Conservation (phyloP, 2,888 invertebrate genomes). For the Drosophila colorata region DNA sequence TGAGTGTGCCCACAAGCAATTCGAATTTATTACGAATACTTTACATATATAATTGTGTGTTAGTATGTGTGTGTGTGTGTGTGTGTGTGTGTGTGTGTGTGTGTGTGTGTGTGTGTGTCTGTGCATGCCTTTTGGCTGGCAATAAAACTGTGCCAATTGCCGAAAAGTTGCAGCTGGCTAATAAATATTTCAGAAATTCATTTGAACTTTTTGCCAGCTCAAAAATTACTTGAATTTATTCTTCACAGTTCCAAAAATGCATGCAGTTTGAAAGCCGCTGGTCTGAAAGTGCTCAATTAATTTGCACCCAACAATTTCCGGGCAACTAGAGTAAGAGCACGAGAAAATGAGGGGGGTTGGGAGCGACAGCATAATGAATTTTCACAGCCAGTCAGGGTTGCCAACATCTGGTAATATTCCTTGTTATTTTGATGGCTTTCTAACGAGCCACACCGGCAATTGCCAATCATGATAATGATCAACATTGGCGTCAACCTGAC, state of each 20-base stretch:
- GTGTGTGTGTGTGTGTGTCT: constrained; percentile 15
- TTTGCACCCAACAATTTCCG: constrained; percentile 30
- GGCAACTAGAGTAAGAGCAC: neutral
- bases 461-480: constrained; percentile 34
- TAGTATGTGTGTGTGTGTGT: constrained; percentile 1
- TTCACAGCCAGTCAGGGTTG: constrained; percentile 23
- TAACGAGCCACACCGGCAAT: constrained; percentile 33
- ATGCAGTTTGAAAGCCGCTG: constrained; percentile 28
- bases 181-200: constrained; percentile 66
- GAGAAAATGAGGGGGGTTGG: no score
- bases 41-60: neutral
- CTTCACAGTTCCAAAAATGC: constrained; percentile 10
- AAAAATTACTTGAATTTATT: constrained; percentile 23
- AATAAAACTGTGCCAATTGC: constrained; percentile 61
- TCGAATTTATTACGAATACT: constrained; percentile 34
- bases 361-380: constrained; percentile 38
- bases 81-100: constrained; percentile 22
- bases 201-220: constrained; percentile 36
- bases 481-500: constrained; percentile 25
- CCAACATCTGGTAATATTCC: constrained; percentile 29
- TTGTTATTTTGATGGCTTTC: constrained; percentile 41
- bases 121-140: constrained; percentile 13
- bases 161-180: constrained; percentile 57
- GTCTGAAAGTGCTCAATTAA: constrained; percentile 53
- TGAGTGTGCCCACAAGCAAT: constrained; percentile 18